Evolutionary conservation across 2,797 vertebrate genomes (phyloP).

Genomic region (Siniperca undulata): DNA sequence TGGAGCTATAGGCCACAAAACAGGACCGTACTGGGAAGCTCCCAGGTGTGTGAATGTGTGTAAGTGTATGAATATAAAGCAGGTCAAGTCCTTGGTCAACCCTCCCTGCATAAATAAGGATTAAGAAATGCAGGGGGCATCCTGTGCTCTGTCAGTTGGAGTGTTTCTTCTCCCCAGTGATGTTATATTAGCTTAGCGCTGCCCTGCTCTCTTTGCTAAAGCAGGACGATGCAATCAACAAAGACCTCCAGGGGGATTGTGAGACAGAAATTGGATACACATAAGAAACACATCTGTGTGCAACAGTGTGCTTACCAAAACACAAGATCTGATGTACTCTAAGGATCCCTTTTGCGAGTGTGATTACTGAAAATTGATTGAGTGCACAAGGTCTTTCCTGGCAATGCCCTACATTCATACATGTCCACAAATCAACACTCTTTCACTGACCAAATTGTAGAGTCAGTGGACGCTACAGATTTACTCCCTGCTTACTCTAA

Average conservation of each 20-base stretch:
- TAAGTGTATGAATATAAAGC: conserved; percentile 15
- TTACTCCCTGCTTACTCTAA: not conserved
- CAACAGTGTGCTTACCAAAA: not conserved
- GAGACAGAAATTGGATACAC: conserved; percentile 9
- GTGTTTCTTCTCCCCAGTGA: conserved; percentile 19
- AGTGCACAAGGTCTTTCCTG: not conserved
- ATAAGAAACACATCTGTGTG: conserved; percentile 4
- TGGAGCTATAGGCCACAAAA: not conserved
- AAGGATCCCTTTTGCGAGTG: not conserved
- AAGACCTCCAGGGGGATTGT: conserved; percentile 16
- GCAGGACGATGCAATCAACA: conserved; percentile 36
- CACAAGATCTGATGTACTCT: not conserved
- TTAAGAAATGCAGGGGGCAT: conserved; percentile 1
- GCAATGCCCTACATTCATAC: not conserved
- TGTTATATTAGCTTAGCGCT: conserved; percentile 27
- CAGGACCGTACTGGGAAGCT: not conserved
- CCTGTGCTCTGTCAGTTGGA: conserved; percentile 9
- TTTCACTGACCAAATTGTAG: not conserved
- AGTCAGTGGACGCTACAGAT: not conserved
- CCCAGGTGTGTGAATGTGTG: conserved; percentile 2
- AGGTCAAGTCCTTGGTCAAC: conserved; percentile 38
- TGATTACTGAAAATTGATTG: conserved; percentile 9
- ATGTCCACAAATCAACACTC: not conserved
- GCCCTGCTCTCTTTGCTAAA: conserved; percentile 18
- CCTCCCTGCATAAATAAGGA: conserved; percentile 38